Conservation (phyloP, 1,140 invertebrate genomes). For the Lasaia peninsularis region DNA sequence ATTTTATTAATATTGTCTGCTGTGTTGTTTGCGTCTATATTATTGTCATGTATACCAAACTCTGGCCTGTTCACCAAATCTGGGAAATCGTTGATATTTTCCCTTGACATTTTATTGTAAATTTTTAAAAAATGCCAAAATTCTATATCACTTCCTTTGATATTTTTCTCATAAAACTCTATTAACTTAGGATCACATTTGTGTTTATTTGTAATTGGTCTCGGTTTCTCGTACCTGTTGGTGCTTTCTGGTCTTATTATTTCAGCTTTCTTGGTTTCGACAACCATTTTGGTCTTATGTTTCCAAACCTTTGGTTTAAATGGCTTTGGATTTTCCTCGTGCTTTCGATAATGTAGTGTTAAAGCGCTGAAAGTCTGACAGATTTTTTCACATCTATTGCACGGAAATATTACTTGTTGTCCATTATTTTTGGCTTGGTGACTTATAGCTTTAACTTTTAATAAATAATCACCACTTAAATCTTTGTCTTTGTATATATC, state of each 20-base stretch:
- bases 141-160: slow-evolving; percentile 56
- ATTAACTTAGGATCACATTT: slow-evolving; percentile 53
- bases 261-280: slow-evolving; percentile 9
- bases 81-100: slow-evolving; percentile 50
- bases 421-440: slow-evolving; percentile 36
- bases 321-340: slow-evolving; percentile 44
- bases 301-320: slow-evolving; percentile 58
- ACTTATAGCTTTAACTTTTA: slow-evolving; percentile 33
- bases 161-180: slow-evolving; percentile 55
- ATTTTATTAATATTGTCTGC: background rate
- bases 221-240: slow-evolving; percentile 31
- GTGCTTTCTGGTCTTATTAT: background rate
- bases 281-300: slow-evolving; percentile 33
- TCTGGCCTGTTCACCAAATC: slow-evolving; percentile 41
- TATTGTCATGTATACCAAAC: slow-evolving; percentile 38
- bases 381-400: slow-evolving; percentile 50
- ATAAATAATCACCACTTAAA: slow-evolving; percentile 36
- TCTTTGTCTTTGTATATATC: slow-evolving; percentile 30
- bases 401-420: slow-evolving; percentile 48
- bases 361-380: slow-evolving; percentile 49
- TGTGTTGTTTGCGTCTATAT: background rate
- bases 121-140: slow-evolving; percentile 67
- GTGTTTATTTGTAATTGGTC: slow-evolving; percentile 51
- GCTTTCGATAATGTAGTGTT: slow-evolving; percentile 45
- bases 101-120: slow-evolving; percentile 51